Base-by-base conservation (phyloP, 2,888 invertebrate species). In the Rotaria macrura region DNA sequence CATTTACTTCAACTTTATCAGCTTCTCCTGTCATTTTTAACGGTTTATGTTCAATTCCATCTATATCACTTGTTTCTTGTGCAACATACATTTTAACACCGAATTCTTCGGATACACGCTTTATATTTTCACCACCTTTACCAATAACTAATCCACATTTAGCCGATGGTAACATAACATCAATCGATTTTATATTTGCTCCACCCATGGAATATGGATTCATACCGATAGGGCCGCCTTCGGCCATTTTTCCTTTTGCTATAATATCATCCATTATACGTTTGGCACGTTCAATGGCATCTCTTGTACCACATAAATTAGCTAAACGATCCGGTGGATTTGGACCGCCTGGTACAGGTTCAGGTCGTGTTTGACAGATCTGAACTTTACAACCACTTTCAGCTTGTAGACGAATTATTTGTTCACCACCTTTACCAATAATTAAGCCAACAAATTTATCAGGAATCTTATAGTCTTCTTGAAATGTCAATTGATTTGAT, bases 41-140 rank as follows among this genome's bases (percentile, higher is more conserved):
- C 0, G 97, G 97, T 90, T 97, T 97, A 90, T 95, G 95, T 89
- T 89, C 93, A 20, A 65, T 65, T 92, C 96, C 95, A 79, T 43
- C 43, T 1, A 43, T 10, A 12, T 79, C 79, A 88, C 95, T 95
- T 89, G 95, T 94, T 88, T 99, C 98, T 91, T 97, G 97, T 88
- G 99, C 96, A 89, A 99, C 95, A n/a, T 98, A 95, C 97, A 99
- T 99, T 91, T 98, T 97, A 0, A 97, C 98, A 54, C 97, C 96
- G 79, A 96, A 86, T 47, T 85, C 87, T 83, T 88, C 88, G 90
- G 92, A 92, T 25, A 93, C 88, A 89, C 95, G 95, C 89, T 97
- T 96, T 89, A 99, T 98, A 0, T 97, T 99, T 90, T 98, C 97
- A n/a, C 98, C 98, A 54, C 95, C 96, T 91, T 98, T 98, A 87